Evolutionary conservation across 2,888 invertebrate species (phyloP), one percentile per base, ranked within the genome.

Genomic region (Salticus scenicus): DNA sequence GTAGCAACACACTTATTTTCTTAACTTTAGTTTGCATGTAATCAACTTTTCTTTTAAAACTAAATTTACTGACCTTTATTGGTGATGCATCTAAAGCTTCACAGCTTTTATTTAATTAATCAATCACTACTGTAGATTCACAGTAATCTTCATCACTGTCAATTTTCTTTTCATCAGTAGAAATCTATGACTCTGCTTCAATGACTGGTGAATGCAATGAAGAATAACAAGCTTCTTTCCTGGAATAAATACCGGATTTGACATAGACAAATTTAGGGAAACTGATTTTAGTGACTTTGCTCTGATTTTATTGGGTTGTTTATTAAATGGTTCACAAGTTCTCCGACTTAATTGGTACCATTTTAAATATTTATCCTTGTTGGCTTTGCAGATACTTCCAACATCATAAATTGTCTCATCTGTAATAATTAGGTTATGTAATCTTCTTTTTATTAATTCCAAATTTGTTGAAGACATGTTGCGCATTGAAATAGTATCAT

Each of bases 1-100:
- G 28, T 69, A 69, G 2, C 33, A 69, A 30, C 33, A 20, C 33
- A 69, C n/a, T 17, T 33, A 31, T 12, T 69, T 69, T 69, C 69
- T 31, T 33, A 69, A 69, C 69, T 37, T 69, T 69, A 66, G 27
- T 66, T 30, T 66, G 27, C 66, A 66, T 66, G 66, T 66, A 66
- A 66, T 30, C 17, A 66, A 69, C 4, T 69, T 31, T 69, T 31
- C 69, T 69, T 33, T 69, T 31, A 69, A 20, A 69, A 31, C 69
- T 69, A 30, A 69, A 31, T 69, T n/a, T 17, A 69, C 69, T 69
- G 30, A 69, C 69, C 69, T 69, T 31, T 69, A 31, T 69, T 69
- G 69, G 69, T 69, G 69, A 69, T 69, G 14, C 31, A 69, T 69
- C 69, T 33, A 69, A 69, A 37, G 37, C 37, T 37, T 37, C 37